A percentile compares a stretch with the other conserved stretches of the same genome.
These are phyloP conservation scores for Aporophyla lueneburgensis DNA, from an alignment of 2,888 invertebrate genomes.

Conservation along the genomic window DNA sequence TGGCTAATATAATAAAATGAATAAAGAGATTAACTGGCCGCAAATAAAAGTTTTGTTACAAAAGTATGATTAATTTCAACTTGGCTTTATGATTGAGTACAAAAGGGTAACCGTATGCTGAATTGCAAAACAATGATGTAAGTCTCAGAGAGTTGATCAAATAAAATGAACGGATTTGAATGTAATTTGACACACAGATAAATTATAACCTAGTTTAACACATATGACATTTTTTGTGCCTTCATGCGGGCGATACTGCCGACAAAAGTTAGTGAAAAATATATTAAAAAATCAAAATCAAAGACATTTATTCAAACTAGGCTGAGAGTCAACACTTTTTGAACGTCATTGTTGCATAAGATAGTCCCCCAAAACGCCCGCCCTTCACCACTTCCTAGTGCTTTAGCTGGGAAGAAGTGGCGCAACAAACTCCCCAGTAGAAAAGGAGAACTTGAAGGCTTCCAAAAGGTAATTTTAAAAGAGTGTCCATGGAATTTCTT, in stretches of 20 bases:
- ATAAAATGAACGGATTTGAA: neutral
- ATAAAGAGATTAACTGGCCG: conserved; percentile 8
- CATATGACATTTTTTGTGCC: too few species aligned
- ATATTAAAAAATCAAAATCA: too few species aligned
- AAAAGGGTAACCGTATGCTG: conserved; percentile 1
- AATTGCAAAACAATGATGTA: neutral
- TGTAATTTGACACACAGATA: neutral
- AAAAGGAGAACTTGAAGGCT: too few species aligned
- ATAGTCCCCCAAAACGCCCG: too few species aligned
- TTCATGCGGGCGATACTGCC: too few species aligned
- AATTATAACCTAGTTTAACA: neutral
- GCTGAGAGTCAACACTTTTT: too few species aligned
- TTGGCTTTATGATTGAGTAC: conserved; percentile 22
- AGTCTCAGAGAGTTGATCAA: neutral
- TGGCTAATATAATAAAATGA: neutral
- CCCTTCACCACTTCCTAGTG: too few species aligned
- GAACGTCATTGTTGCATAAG: too few species aligned
- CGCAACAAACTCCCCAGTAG: too few species aligned
- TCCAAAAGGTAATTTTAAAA: neutral
- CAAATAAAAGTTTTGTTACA: conserved; percentile 20
- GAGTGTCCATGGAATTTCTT: neutral
- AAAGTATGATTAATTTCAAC: conserved; percentile 35
- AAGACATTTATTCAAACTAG: too few species aligned
- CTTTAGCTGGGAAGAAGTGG: too few species aligned
- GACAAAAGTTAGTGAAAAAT: too few species aligned